These are phyloP conservation scores for Delphinapterus leucas DNA, from an alignment of 2,113 vertebrate genomes.

Conservation along the genomic window DNA sequence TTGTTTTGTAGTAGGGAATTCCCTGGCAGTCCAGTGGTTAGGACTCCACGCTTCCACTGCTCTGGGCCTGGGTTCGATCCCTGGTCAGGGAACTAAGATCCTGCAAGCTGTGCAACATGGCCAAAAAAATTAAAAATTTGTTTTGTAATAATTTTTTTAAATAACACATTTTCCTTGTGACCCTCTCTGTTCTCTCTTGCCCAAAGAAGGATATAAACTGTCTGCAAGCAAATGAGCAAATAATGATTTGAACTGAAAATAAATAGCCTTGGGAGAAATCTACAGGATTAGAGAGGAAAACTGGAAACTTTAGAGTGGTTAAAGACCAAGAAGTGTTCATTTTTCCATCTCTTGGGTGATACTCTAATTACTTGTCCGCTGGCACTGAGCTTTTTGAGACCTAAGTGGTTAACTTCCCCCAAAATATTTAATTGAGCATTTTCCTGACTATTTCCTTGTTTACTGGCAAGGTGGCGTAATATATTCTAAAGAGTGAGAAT, in stretches of 20 bases:
- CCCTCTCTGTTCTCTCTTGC: not conserved
- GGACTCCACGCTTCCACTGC: not conserved
- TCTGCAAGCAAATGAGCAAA: not conserved
- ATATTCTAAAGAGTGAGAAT: not conserved
- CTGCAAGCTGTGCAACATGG: not conserved
- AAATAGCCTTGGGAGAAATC: not conserved
- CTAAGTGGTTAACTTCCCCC: not conserved
- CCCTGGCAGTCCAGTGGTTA: not conserved
- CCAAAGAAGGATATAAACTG: not conserved
- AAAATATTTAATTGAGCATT: not conserved
- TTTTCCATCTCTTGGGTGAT: not conserved
- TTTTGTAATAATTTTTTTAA: not conserved
- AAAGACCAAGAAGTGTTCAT: not conserved
- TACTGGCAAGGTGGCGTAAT: not conserved
- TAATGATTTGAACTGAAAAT: not conserved
- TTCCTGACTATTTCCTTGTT: not conserved
- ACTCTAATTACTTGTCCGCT: not conserved
- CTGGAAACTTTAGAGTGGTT: not conserved
- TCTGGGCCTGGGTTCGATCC: not conserved
- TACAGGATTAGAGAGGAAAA: not conserved
- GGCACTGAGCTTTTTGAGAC: not conserved
- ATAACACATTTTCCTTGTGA: not conserved
- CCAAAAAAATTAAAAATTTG: not conserved
- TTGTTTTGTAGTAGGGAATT: not conserved
- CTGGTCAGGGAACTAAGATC: not conserved